Base-by-base conservation (phyloP, 2,113 vertebrate species). In the Genyomyrus donnyi region DNA sequence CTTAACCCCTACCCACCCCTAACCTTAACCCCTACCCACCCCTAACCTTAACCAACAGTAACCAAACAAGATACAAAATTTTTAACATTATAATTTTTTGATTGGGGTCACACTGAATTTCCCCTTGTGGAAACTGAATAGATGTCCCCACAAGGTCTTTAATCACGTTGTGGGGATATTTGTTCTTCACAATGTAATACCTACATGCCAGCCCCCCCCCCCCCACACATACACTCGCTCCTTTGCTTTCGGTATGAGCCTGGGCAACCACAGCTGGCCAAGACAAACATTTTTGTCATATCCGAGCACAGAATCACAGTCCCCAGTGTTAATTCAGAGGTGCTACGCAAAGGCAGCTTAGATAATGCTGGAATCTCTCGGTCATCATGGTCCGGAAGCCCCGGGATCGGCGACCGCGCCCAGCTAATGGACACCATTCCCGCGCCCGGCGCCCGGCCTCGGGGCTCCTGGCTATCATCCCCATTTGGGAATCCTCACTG, bases 401-500 rank as follows among this genome's bases (percentile, higher is more conserved):
- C 9, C n/a, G 3, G 31, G 49, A 45, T 74, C 17, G 21, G 7
- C 39, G 5, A 35, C 11, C 5, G n/a, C 77, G 10, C 13, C 3
- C 52, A 74, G 53, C 89, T 90, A 48, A 19, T n/a, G 85, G 89
- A 94, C 92, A 92, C 80, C 91, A 85, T 92, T 85, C 85, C 35
- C 62, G 89, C n/a, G 45, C 58, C 42, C 46, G 48, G 91, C 88
- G 88, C 90, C 90, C 90, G 21, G 48, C 83, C 88, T 87, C 48
- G 88, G 50, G 56, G 90, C 90, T 91, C 92, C 89, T 88, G 86
- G 91, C 91, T 90, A 91, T 90, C 92, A 48, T 91, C 88, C 93
- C 93, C 87, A 94, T 93, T 91, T 94, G 85, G 89, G 94, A 92
- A 93, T 89, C 94, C 91, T 96, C 94, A 93, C 93, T 94, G 91